Percentiles rank a stretch among this genome's conserved stretches.
Evolutionary conservation across 2,888 invertebrate species (phyloP).

Genomic region (Esperia sulphurella): DNA sequence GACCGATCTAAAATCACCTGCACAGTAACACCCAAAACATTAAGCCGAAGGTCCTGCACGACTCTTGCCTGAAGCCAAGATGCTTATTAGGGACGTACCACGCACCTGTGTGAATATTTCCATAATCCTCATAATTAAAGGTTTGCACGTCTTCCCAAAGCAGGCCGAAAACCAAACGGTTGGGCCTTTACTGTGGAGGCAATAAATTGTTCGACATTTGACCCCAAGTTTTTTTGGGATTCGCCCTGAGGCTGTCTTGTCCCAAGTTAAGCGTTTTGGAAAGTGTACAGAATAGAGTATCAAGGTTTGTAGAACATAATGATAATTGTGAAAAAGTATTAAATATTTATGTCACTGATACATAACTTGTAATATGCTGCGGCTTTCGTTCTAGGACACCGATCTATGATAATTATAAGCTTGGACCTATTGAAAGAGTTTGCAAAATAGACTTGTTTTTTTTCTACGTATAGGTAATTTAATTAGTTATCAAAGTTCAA

Average conservation of each 20-base stretch:
- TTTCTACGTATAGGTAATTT: too few species aligned
- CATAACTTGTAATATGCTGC: too few species aligned
- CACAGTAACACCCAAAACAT: constrained; percentile 68
- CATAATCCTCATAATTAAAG: constrained; percentile 78
- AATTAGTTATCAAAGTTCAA: too few species aligned
- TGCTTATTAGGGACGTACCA: constrained; percentile 71
- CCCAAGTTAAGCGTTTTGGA: constrained; percentile 35
- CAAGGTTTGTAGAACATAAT: background rate
- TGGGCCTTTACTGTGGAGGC: constrained; percentile 69
- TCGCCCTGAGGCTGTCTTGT: constrained; percentile 64
- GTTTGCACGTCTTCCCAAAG: constrained; percentile 76
- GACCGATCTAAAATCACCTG: constrained; percentile 53
- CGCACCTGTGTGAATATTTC: constrained; percentile 79
- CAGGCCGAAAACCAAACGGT: constrained; percentile 61
- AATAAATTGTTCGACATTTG: constrained; percentile 79
- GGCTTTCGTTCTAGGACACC: too few species aligned
- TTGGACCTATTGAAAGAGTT: too few species aligned
- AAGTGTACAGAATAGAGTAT: constrained; percentile 45
- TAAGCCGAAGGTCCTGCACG: constrained; percentile 62
- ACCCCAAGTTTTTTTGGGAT: constrained; percentile 71
- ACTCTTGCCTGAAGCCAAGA: constrained; percentile 69
- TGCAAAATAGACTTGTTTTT: too few species aligned
- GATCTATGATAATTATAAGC: too few species aligned
- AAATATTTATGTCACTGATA: background rate
- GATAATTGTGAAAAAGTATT: background rate